These are phyloP conservation scores for Ramphastos sulfuratus DNA, from an alignment of 2,113 vertebrate genomes.

Conservation along the genomic window DNA sequence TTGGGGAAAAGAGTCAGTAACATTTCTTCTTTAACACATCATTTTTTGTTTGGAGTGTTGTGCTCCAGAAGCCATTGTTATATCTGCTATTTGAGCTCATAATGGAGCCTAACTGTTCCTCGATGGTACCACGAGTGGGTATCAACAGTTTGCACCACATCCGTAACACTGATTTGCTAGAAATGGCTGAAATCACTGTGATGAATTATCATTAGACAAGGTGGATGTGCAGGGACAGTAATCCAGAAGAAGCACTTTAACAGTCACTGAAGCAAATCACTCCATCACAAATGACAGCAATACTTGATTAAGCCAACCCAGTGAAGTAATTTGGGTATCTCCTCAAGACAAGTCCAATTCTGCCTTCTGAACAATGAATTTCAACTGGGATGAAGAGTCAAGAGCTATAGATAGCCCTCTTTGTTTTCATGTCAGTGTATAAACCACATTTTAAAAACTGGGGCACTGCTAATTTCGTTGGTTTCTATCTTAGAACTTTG, in stretches of 20 bases:
- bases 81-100: neutral
- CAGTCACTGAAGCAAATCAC: neutral
- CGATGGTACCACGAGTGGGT: neutral
- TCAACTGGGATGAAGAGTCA: neutral
- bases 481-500: neutral
- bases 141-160: neutral
- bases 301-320: neutral
- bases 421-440: neutral
- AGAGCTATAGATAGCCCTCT: neutral
- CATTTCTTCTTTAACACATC: neutral
- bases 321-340: neutral
- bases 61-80: neutral
- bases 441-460: neutral
- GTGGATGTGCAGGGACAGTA: neutral
- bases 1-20: neutral
- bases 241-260: neutral
- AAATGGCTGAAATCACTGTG: neutral
- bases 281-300: neutral
- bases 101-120: neutral
- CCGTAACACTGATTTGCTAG: neutral
- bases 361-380: neutral
- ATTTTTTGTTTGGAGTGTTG: neutral
- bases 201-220: neutral
- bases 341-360: neutral
- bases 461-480: neutral